Percentiles rank a stretch among this genome's conserved stretches.
Conservation (phyloP, 2,888 invertebrate genomes). For the Acronicta alni region DNA sequence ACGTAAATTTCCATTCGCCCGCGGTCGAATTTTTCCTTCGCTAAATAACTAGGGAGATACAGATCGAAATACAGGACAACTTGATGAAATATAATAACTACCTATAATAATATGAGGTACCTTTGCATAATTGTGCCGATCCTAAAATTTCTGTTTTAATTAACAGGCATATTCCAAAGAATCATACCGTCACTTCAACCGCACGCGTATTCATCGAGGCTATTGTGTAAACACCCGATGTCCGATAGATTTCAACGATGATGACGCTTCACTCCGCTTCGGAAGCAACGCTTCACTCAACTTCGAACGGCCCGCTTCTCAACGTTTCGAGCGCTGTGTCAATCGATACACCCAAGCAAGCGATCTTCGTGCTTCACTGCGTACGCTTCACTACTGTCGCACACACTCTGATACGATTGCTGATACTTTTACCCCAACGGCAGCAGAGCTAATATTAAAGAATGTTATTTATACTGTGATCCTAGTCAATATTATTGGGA, state of each 20-base stretch:
- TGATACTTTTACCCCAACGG: constrained; percentile 16
- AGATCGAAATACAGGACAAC: too few relatives aligned
- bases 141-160: background rate
- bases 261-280: constrained; percentile 33
- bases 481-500: constrained; percentile 57
- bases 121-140: background rate
- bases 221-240: constrained; percentile 64
- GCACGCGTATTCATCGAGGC: constrained; percentile 67
- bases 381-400: constrained; percentile 54
- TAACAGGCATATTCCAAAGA: constrained; percentile 46
- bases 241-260: constrained; percentile 23
- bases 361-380: constrained; percentile 51
- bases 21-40: too few relatives aligned
- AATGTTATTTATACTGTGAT: constrained; percentile 45
- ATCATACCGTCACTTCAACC: constrained; percentile 50
- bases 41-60: too few relatives aligned
- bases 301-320: constrained; percentile 22
- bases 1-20: too few relatives aligned
- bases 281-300: constrained; percentile 38
- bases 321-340: constrained; percentile 55
- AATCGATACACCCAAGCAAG: constrained; percentile 31
- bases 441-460: constrained; percentile 39
- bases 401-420: constrained; percentile 36
- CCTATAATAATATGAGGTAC: too few relatives aligned
- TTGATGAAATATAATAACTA: too few relatives aligned